Evolutionary conservation across 2,888 invertebrate genomes (phyloP), one percentile per base, ranked within the genome.

Genomic region (Uropetala carovei): DNA sequence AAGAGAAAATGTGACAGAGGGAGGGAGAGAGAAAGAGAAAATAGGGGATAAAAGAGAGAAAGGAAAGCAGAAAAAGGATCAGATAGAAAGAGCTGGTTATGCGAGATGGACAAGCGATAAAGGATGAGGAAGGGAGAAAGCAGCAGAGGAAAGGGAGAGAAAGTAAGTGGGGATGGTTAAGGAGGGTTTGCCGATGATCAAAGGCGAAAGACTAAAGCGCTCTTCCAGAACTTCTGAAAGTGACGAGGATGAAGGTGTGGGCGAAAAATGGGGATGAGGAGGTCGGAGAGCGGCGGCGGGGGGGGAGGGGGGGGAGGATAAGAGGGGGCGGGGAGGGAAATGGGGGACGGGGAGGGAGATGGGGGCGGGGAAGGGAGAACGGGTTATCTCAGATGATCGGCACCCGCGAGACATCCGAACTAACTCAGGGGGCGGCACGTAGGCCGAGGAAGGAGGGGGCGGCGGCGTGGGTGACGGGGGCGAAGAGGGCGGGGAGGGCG

Each of bases 181-280:
- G 89, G 60, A 57, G 43, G 18, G 59, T 11, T 30, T 27, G 16
- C 60, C 30, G 89, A 89, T 89, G 89, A 89, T 89, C 89, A 89
- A 89, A 86, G 86, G 86, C 60, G 86, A 86, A 86, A 86, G 86
- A 86, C 86, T 86, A 64, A 86, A 75, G 60, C 89, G 60, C 59
- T 89, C 43, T 43, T 5, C 43, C 43, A 60, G 56, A 89, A 89
- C 89, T 89, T 89, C 89, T 68, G 89, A 89, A 89, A 89, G 89
- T 89, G 89, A 89, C 64, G 89, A 68, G 60, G 86, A 59, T 11
- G 59, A 22, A 14, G 43, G 83, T 30, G 64, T 30, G 18, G 64
- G 43, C 10, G 86, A 7, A 57, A 57, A 57, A 83, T 83, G 30
- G 83, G 9, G 18, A 43, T 5, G 43, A 43, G 43, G 1, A 43